A percentile compares a stretch with the other conserved stretches of the same genome.
These are phyloP conservation scores for Spinibarbus caldwelli DNA, from an alignment of 2,797 vertebrate species.

Conservation along the genomic window DNA sequence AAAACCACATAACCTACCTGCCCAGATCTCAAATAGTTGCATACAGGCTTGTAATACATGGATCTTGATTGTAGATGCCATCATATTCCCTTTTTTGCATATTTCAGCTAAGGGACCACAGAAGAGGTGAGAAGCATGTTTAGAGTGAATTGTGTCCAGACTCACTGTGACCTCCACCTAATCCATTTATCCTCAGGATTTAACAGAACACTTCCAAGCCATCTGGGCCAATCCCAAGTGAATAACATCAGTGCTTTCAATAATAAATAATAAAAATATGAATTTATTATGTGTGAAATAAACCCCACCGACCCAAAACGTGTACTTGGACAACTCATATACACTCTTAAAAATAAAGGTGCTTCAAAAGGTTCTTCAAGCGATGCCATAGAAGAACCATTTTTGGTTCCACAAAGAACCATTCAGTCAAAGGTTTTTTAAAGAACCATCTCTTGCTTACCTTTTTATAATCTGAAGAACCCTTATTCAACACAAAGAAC, in stretches of 20 bases:
- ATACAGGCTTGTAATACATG: not conserved
- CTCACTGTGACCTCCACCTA: constrained; percentile 45
- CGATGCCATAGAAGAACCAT: no score
- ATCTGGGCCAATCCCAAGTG: constrained; percentile 48
- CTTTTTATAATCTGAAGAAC: no score
- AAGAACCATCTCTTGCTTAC: no score
- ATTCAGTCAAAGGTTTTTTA: no score
- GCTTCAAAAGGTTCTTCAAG: no score
- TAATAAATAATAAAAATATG: constrained; percentile 70
- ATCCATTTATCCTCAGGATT: constrained; percentile 62
- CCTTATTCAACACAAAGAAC: no score
- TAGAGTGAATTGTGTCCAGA: constrained; percentile 18
- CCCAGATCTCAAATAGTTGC: constrained; percentile 14
- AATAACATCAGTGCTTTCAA: constrained; percentile 52
- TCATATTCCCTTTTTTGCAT: constrained; percentile 13
- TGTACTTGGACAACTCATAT: not conserved
- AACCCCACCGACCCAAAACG: not conserved
- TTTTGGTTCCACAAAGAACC: no score
- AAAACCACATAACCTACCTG: constrained; percentile 27
- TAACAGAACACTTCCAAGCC: constrained; percentile 42
- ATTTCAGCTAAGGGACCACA: constrained; percentile 9
- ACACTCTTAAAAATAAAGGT: no score
- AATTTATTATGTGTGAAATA: not conserved
- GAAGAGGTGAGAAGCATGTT: constrained; percentile 23
- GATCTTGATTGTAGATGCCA: not conserved